Conservation (phyloP, 2,888 invertebrate species). For the Leucoptera coffeella region DNA sequence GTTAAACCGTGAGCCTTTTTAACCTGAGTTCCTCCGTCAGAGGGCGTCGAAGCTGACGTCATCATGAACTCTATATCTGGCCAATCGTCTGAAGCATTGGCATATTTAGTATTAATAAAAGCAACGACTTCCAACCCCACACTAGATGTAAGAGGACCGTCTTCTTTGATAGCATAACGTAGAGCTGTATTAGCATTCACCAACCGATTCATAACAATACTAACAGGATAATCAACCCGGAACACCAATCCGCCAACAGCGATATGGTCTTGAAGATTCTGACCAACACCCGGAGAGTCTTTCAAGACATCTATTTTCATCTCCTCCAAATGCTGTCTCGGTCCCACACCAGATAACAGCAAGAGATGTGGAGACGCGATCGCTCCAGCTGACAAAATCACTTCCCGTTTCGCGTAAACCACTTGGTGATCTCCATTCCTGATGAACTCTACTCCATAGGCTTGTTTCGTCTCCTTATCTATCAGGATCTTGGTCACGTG, state of each 20-base stretch:
- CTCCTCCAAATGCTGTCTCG: conserved; percentile 63
- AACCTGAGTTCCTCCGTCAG: conserved; percentile 78
- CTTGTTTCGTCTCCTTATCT: conserved; percentile 63
- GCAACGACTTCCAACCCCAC: conserved; percentile 83
- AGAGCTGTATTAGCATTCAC: conserved; percentile 79
- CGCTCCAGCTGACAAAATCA: conserved; percentile 83
- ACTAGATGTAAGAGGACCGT: conserved; percentile 81
- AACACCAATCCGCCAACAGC: conserved; percentile 81
- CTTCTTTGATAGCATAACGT: conserved; percentile 78
- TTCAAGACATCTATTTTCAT: conserved; percentile 67
- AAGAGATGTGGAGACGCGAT: conserved; percentile 88
- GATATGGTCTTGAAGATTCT: conserved; percentile 85
- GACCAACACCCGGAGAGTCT: conserved; percentile 77
- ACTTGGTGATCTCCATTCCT: conserved; percentile 57
- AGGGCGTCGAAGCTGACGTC: conserved; percentile 73
- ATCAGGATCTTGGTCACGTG: conserved; percentile 75
- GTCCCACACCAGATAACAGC: conserved; percentile 86
- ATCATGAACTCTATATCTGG: conserved; percentile 90
- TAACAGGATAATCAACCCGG: conserved; percentile 72
- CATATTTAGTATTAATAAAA: conserved; percentile 84
- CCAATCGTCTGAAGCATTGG: conserved; percentile 82
- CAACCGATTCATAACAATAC: conserved; percentile 72
- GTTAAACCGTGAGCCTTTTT: conserved; percentile 76
- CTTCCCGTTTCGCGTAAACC: conserved; percentile 68
- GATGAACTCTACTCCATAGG: conserved; percentile 75